Conservation (phyloP, 1,140 invertebrate genomes). For the Pantala flavescens region DNA sequence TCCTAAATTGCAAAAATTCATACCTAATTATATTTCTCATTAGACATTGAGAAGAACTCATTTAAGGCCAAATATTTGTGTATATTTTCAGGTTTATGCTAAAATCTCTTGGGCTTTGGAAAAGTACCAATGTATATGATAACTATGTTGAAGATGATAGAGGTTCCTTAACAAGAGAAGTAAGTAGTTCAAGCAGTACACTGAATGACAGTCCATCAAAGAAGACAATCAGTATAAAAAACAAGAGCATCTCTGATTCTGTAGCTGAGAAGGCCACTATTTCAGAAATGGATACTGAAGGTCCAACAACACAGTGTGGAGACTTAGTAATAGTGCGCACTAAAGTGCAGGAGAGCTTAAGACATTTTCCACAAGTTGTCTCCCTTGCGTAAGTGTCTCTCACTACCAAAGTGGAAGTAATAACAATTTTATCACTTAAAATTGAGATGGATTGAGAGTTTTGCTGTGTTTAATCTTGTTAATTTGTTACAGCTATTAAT, state of each 20-base stretch:
- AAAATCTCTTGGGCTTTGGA: conserved; percentile 91
- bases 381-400: background rate
- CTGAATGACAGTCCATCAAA: background rate
- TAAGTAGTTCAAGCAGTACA: background rate
- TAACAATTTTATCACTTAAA: too few species aligned
- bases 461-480: too few species aligned
- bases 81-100: conserved; percentile 57
- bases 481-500: too few species aligned
- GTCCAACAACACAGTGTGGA: background rate
- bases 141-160: background rate
- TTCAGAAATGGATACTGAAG: background rate
- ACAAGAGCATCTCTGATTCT: conserved; percentile 1
- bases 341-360: background rate
- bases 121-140: conserved; percentile 42
- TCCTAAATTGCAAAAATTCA: too few species aligned
- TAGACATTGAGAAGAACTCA: too few species aligned
- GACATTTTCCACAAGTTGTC: background rate
- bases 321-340: background rate
- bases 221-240: background rate
- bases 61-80: too few species aligned
- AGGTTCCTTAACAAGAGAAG: background rate
- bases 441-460: too few species aligned
- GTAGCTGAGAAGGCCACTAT: background rate
- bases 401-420: too few species aligned
- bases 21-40: too few species aligned